phyloP scores from a whole-genome alignment of 2,888 invertebrate species.

The Bombylius major region DNA sequence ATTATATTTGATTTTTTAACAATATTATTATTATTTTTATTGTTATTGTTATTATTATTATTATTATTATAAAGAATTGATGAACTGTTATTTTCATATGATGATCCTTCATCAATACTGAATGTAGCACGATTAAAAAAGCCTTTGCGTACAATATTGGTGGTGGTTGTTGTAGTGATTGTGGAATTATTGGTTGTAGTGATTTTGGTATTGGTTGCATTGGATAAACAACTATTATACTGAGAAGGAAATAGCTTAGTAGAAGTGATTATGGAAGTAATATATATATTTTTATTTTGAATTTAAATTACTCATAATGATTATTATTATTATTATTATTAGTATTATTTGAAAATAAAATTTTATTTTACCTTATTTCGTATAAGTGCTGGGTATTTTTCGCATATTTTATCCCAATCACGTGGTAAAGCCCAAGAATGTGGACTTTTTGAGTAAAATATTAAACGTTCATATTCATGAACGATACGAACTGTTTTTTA shows the following conservation, averaged over 20 bases:
- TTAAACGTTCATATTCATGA: constrained; percentile 33
- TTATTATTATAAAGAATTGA: constrained; percentile 15
- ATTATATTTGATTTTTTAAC: background rate
- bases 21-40: constrained; percentile 2
- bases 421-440: constrained; percentile 33
- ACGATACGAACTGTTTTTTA: constrained; percentile 28
- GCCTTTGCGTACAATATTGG: constrained; percentile 26
- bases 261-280: too few relatives aligned
- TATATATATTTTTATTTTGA: too few relatives aligned
- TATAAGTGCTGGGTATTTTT: constrained; percentile 31
- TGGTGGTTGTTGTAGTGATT: constrained; percentile 12
- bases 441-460: constrained; percentile 34
- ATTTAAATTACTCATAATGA: background rate
- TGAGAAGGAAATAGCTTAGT: too few relatives aligned
- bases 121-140: constrained; percentile 26
- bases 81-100: background rate
- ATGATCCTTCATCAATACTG: constrained; percentile 23
- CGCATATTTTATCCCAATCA: constrained; percentile 32
- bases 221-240: too few relatives aligned
- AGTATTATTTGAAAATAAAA: background rate
- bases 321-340: constrained; percentile 16
- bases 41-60: constrained; percentile 17
- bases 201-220: too few relatives aligned
- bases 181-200: constrained; percentile 11
- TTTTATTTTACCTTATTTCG: constrained; percentile 35